Evolutionary conservation across 2,113 vertebrate species (phyloP), one percentile per base, ranked within the genome.

Genomic region (Sebastes fasciatus): DNA sequence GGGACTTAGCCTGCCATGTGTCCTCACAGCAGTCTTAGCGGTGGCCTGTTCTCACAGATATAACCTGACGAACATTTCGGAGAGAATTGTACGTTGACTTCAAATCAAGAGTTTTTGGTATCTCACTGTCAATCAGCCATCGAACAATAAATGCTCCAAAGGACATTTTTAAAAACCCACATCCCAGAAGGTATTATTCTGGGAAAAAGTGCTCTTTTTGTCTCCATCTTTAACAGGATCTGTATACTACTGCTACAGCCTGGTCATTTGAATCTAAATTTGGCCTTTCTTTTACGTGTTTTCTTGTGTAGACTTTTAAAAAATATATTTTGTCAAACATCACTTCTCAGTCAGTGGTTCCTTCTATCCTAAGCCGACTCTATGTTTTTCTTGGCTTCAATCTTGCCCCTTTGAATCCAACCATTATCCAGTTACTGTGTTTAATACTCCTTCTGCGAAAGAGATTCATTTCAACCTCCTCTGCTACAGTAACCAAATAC

Each of bases 391-490:
- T 91, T 89, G 87, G 82, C 85, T 84, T 74, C 10, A 1, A 51
- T 71, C 62, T 72, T 6, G 2, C 13, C 9, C 26, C 45, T 34
- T 76, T 84, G 21, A 80, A 77, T 64, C 8, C 43, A 72, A 71
- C 34, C 51, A 52, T 79, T 66, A 85, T 83, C 66, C 57, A 52
- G 68, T 82, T 82, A 48, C 75, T 71, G 63, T 66, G 42, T 83
- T 79, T 72, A 57, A 8, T 23, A 8, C 63, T 58, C 42, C 78
- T 60, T 79, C 83, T 90, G 86, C 64, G 86, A 64, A 86, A 91
- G 42, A 64, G 40, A 90, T 90, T 77, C 11, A 67, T 86, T 19
- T 49, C 17, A 73, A 34, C 40, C 13, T 48, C 7, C 2, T 6
- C 58, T 83, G 66, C 16, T 77, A 55, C 77, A 64, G 46, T 40